phyloP scores from a whole-genome alignment of 2,888 invertebrate genomes.

The Xestia xanthographa region DNA sequence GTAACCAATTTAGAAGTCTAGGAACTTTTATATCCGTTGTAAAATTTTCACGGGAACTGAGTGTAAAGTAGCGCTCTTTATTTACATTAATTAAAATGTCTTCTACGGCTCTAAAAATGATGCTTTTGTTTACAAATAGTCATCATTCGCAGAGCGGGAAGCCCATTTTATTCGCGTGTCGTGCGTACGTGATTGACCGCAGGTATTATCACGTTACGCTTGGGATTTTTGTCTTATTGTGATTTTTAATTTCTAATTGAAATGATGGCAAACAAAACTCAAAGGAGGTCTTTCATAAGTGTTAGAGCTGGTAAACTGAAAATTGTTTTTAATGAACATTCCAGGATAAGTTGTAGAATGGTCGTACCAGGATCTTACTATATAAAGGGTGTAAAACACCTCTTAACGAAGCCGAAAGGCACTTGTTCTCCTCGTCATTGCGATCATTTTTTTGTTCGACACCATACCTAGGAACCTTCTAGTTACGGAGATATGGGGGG shows the following conservation, averaged over 20 bases:
- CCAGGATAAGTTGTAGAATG: not conserved
- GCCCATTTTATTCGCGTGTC: conserved; percentile 22
- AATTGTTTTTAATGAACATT: not conserved
- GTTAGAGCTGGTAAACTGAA: not conserved
- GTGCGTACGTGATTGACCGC: conserved; percentile 52
- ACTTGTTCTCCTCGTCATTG: too few relatives aligned
- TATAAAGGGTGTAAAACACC: too few relatives aligned
- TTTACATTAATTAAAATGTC: not conserved
- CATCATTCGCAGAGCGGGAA: conserved; percentile 18
- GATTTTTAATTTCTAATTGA: not conserved
- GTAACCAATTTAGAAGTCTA: conserved; percentile 51
- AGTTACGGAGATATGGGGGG: too few relatives aligned
- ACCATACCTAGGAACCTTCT: too few relatives aligned
- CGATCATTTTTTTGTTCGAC: too few relatives aligned
- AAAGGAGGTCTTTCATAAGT: not conserved
- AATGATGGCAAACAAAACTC: conserved; percentile 1
- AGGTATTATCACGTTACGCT: conserved; percentile 15
- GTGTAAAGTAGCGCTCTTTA: not conserved
- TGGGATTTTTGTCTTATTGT: not conserved
- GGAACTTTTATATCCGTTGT: conserved; percentile 45
- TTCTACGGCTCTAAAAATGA: not conserved
- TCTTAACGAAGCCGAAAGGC: too few relatives aligned
- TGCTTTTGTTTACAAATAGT: not conserved
- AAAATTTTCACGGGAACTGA: conserved; percentile 10
- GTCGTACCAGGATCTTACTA: not conserved